Evolutionary conservation across 2,888 invertebrate genomes (phyloP), one percentile per base, ranked within the genome.

Genomic region (Zootermopsis nevadensis): DNA sequence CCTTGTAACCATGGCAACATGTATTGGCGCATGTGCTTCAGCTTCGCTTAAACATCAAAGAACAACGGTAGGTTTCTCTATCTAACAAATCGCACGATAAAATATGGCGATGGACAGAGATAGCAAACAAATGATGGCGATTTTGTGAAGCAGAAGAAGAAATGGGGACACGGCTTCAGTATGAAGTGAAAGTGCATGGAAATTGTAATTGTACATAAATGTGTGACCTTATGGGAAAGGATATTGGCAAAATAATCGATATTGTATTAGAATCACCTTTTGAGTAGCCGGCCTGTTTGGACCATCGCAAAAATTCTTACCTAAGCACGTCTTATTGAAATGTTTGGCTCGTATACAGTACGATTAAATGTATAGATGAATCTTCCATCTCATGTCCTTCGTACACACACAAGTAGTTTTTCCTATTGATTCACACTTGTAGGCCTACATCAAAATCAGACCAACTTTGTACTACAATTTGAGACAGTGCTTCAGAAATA

Each of bases 1-100:
- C 90, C 90, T 89, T 87, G 90, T 89, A 88, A 89, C 89, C 90
- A 90, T 90, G 88, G 89, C 86, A 87, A 87, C 86, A 86, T 1
- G 53, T 24, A 22, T 19, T 55, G 35, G 85, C 83, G 86, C 86
- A 86, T 86, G 85, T 85, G 84, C 80, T 74, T 33, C 60, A 42
- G 38, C 42, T 15, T 27, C 24, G 38, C 66, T 66, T 60, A 27
- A 60, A 74, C 74, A 55, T 55, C 74, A 82, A 72, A 82, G 81
- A 82, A 69, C 74, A 55, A 60, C 60, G 35, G 31, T n/a, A 60
- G 60, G 33, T 48, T 79, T 79, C 82, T 82, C 42, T 77, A 76
- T 53, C 83, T 76, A 84, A 84, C 84, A 84, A 84, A 84, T 84
- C 82, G 82, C 66, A 53, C 80, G 80, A 82, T 84, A 84, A 84